Percentiles rank a stretch among this genome's conserved stretches.
Conservation (phyloP, 2,888 invertebrate species). For the Apodemia mormo region DNA sequence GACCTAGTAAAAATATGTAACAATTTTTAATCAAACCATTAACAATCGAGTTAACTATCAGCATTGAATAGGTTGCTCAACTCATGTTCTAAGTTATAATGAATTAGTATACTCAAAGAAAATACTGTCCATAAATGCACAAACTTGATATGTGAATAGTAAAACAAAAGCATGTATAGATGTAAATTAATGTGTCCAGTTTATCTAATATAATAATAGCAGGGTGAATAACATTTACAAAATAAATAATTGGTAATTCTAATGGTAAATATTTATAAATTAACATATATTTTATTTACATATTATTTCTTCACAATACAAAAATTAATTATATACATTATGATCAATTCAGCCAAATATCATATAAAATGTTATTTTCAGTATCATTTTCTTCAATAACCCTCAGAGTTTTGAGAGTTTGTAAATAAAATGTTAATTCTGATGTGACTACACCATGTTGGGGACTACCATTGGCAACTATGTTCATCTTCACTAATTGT, state of each 20-base stretch:
- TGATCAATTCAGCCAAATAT: constrained; percentile 88
- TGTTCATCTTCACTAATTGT: constrained; percentile 91
- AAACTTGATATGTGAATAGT: neutral
- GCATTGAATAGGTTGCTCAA: neutral
- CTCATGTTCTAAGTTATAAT: neutral
- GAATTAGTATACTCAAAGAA: neutral
- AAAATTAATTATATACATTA: constrained; percentile 20
- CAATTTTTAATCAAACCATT: constrained; percentile 10
- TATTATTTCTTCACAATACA: constrained; percentile 18
- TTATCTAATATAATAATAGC: neutral
- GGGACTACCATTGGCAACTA: constrained; percentile 97
- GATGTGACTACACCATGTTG: constrained; percentile 97
- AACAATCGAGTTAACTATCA: neutral
- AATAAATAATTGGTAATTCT: constrained; percentile 17
- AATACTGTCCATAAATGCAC: neutral
- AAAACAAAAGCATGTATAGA: neutral
- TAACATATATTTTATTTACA: constrained; percentile 24
- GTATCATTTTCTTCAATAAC: constrained; percentile 88
- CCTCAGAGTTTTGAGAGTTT: constrained; percentile 90
- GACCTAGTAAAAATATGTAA: neutral
- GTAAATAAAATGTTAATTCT: constrained; percentile 94
- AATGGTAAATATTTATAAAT: constrained; percentile 19
- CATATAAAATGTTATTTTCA: constrained; percentile 89
- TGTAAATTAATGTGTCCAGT: neutral
- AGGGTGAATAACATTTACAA: neutral